Evolutionary conservation across 2,797 vertebrate genomes (phyloP), one percentile per base, ranked within the genome.

Genomic region (Diplodus sargus): DNA sequence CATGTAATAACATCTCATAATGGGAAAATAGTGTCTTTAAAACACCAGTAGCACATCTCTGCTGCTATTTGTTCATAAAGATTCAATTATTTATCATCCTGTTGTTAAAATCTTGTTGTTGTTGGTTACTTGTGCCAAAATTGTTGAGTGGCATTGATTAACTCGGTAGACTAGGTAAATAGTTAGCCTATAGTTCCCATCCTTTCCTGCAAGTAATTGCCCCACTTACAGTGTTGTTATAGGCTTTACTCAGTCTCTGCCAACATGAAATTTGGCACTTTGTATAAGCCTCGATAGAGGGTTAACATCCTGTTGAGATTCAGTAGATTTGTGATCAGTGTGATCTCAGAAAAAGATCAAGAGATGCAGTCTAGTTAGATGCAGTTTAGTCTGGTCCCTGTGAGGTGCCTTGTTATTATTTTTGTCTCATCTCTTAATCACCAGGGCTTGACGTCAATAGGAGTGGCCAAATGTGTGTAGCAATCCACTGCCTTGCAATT

Each of bases 401-500:
- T 56, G 62, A 74, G 64, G n/a, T 83, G 62, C 65, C 43, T 51
- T 62, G 53, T 49, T 82, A 74, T 76, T 83, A 83, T 89, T 87
- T 80, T 11, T 79, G 78, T 76, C 82, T 92, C 85, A 85, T 87
- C 81, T 89, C 82, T 89, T 93, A 92, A 93, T 94, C 88, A 91
- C 84, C 4, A 18, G 66, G 63, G 23, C 42, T 84, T 93, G 91
- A 93, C 90, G 90, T 94, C 91, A 93, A 53, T 67, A 76, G 89
- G 83, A 90, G 90, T 81, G 81, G 85, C 82, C 69, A 74, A 82
- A 23, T 76, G 71, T 79, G 60, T 89, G 72, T 79, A 47, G 73
- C 18, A 15, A 80, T 81, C 85, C 76, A 43, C 68, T 82, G 52
- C 49, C 62, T 84, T 58, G 34, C 43, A 80, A 77, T 73, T 80